Conservation (phyloP, 2,113 vertebrate genomes). For the Eolophus roseicapilla region DNA sequence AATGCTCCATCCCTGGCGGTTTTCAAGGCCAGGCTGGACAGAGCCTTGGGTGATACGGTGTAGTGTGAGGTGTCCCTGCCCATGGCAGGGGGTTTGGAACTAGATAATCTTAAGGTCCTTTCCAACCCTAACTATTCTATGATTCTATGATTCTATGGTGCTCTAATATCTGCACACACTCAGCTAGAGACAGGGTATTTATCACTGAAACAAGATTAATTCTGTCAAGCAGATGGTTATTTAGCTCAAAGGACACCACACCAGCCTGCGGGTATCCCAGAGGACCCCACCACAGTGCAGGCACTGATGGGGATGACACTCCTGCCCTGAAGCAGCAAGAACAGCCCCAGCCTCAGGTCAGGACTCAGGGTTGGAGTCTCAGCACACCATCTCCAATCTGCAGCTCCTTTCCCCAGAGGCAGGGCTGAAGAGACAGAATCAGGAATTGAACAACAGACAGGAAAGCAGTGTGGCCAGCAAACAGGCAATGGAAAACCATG, state of each 20-base stretch:
- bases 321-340: background rate
- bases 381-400: background rate
- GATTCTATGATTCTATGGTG: background rate
- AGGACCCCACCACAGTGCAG: background rate
- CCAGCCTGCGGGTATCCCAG: background rate
- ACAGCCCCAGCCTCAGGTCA: background rate
- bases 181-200: background rate
- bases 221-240: background rate
- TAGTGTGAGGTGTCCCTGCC: too few relatives aligned
- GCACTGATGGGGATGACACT: background rate
- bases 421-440: background rate
- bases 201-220: background rate
- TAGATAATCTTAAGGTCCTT: too few relatives aligned
- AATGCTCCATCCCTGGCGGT: too few relatives aligned
- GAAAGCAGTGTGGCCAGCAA: background rate
- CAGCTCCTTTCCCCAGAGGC: background rate
- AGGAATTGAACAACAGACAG: accelerated
- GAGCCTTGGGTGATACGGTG: too few relatives aligned
- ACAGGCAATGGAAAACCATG: background rate
- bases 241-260: background rate
- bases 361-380: background rate
- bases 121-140: too few relatives aligned
- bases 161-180: background rate
- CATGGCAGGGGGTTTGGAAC: too few relatives aligned
- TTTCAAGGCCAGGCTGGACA: too few relatives aligned